These are phyloP conservation scores for Oryzias javanicus DNA, from an alignment of 2,113 vertebrate species.

Conservation along the genomic window DNA sequence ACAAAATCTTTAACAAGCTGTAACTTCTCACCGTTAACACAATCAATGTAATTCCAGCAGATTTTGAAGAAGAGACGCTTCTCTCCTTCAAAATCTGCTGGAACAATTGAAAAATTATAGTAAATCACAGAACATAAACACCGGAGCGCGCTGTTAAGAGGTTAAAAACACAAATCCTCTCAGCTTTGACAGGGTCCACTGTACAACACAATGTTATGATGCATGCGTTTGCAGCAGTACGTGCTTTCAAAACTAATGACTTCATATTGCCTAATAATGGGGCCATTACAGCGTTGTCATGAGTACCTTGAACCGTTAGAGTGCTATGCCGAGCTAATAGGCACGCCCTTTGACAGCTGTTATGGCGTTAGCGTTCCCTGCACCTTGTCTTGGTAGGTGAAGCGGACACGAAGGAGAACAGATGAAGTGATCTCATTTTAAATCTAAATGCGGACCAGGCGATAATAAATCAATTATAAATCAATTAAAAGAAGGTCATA, in stretches of 20 bases:
- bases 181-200: constrained; percentile 21
- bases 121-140: too few species aligned
- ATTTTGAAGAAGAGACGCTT: too few species aligned
- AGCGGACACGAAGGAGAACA: constrained; percentile 10
- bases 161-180: constrained; percentile 22
- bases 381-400: constrained; percentile 44
- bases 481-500: constrained; percentile 1
- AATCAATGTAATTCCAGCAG: too few species aligned
- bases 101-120: too few species aligned
- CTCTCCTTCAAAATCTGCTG: too few species aligned
- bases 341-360: constrained; percentile 62
- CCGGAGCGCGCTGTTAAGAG: too few species aligned
- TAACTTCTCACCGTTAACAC: too few species aligned
- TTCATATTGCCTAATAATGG: constrained; percentile 73
- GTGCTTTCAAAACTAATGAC: constrained; percentile 71
- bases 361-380: constrained; percentile 47
- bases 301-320: constrained; percentile 46
- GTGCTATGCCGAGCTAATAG: constrained; percentile 69
- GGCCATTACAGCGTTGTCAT: constrained; percentile 60
- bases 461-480: too few species aligned
- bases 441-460: too few species aligned
- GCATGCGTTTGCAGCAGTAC: constrained; percentile 58
- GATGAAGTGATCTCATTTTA: too few species aligned
- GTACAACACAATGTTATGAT: constrained; percentile 62
- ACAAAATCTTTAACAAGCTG: too few species aligned